Evolutionary conservation across 2,888 invertebrate species (phyloP).

Genomic region (Trachelus stipa): DNA sequence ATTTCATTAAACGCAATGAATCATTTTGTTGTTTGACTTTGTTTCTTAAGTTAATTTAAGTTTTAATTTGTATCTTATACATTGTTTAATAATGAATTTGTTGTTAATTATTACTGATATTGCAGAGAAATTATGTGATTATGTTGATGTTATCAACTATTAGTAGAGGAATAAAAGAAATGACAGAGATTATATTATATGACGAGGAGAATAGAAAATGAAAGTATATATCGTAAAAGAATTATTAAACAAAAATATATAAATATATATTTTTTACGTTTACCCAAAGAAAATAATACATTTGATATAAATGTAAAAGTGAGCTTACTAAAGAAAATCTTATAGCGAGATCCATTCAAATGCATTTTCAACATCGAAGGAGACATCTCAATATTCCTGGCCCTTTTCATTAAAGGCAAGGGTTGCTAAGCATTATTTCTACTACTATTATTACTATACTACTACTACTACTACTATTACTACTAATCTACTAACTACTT

Average conservation of each 20-base stretch:
- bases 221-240: conserved; percentile 30
- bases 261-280: conserved; percentile 60
- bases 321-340: conserved; percentile 44
- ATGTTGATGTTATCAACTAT: conserved; percentile 52
- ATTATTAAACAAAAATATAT: conserved; percentile 32
- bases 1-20: conserved; percentile 58
- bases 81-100: conserved; percentile 51
- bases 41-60: conserved; percentile 36
- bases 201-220: conserved; percentile 11
- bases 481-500: conserved; percentile 15
- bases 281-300: conserved; percentile 59
- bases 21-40: conserved; percentile 59
- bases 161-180: conserved; percentile 44
- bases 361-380: conserved; percentile 11
- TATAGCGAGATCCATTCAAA: conserved; percentile 35
- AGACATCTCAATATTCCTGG: background rate
- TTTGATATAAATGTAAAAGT: conserved; percentile 38
- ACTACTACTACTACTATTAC: background rate
- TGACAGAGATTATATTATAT: conserved; percentile 55
- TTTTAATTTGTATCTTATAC: conserved; percentile 37
- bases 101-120: conserved; percentile 53
- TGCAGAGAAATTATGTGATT: conserved; percentile 46
- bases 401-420: conserved; percentile 4
- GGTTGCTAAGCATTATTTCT: background rate
- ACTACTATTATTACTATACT: background rate